Evolutionary conservation across 2,888 invertebrate species (phyloP).

Genomic region (Oconnorella tubifera): DNA sequence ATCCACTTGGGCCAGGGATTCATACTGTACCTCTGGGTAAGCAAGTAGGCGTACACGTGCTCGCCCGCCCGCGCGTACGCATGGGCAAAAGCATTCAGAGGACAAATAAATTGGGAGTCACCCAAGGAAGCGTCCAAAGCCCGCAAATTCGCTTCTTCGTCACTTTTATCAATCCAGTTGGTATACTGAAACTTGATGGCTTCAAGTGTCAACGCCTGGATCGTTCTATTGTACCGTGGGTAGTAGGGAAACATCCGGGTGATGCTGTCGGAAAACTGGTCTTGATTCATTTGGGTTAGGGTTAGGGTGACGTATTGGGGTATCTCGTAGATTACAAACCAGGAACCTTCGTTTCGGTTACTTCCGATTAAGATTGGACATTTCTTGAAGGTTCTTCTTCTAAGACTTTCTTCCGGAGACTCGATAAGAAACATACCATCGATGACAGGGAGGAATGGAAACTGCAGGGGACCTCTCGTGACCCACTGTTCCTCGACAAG

Average conservation of each 20-base stretch:
- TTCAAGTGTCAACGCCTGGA: conserved; percentile 70
- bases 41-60: conserved; percentile 84
- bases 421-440: conserved; percentile 90
- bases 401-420: conserved; percentile 65
- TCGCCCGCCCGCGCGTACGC: conserved; percentile 83
- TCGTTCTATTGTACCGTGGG: conserved; percentile 53
- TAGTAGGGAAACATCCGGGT: conserved; percentile 75
- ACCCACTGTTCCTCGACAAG: conserved; percentile 33
- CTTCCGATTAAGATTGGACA: conserved; percentile 86
- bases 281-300: conserved; percentile 65
- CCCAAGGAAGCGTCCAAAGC: conserved; percentile 88
- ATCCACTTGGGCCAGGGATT: conserved; percentile 94
- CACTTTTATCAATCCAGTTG: conserved; percentile 82
- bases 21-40: conserved; percentile 72
- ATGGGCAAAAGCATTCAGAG: conserved; percentile 87
- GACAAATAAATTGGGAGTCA: conserved; percentile 91
- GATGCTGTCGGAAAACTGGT: conserved; percentile 74
- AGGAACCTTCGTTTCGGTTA: conserved; percentile 88
- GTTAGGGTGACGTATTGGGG: conserved; percentile 34
- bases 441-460: conserved; percentile 91
- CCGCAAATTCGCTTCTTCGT: conserved; percentile 76
- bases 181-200: conserved; percentile 91
- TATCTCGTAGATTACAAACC: conserved; percentile 87
- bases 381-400: conserved; percentile 82
- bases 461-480: conserved; percentile 67